Evolutionary conservation across 2,113 vertebrate genomes (phyloP).

Genomic region (Todiramphus saurophagus): DNA sequence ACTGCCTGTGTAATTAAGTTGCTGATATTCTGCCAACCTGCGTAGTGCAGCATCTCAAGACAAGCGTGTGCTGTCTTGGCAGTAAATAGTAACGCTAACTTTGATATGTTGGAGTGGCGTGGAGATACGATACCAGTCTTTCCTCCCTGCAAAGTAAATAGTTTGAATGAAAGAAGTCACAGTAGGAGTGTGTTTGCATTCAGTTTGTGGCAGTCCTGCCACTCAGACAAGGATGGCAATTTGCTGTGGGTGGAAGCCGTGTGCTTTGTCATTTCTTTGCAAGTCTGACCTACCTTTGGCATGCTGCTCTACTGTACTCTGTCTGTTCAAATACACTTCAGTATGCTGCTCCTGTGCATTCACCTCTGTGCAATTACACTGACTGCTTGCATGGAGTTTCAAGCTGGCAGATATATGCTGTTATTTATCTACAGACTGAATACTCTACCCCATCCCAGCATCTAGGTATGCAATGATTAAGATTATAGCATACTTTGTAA

Average conservation of each 20-base stretch:
- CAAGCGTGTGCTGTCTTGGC: neutral
- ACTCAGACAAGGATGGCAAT: fast-evolving
- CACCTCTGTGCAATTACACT: neutral
- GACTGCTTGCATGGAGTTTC: neutral
- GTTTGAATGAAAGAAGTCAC: neutral
- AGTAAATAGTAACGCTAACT: neutral
- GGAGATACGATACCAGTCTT: fast-evolving
- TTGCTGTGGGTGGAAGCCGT: fast-evolving
- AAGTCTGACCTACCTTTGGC: neutral
- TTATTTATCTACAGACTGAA: neutral
- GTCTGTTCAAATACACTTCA: neutral
- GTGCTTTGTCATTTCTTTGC: neutral
- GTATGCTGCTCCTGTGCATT: fast-evolving
- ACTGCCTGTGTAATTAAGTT: neutral
- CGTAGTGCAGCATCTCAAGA: neutral
- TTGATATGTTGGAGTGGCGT: fast-evolving
- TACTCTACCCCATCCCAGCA: neutral
- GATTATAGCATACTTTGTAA: neutral
- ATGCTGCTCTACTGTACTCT: neutral
- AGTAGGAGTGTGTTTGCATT: neutral
- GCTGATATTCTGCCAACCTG: neutral
- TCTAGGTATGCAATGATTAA: neutral
- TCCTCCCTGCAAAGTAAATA: neutral
- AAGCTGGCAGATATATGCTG: neutral
- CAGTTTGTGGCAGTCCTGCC: neutral